A percentile compares a stretch with the other conserved stretches of the same genome.
Conservation (phyloP, 2,797 vertebrate genomes). For the Fistularia tabacaria region DNA sequence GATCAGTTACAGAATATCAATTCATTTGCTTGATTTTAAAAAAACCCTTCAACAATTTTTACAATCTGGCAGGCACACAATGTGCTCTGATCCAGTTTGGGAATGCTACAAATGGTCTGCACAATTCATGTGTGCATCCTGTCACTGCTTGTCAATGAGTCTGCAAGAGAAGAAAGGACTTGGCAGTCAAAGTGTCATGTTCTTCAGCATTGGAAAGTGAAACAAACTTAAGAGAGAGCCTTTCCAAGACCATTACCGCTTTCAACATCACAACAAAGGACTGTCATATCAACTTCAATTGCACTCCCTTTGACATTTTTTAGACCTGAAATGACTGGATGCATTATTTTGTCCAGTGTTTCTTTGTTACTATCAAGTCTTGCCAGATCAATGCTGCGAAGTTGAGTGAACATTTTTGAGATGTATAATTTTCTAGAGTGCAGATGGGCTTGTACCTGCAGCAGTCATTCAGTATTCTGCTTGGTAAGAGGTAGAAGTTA, state of each 20-base stretch:
- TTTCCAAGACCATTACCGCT: constrained; percentile 11
- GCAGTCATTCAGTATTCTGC: constrained; percentile 48
- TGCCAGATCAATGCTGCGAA: constrained; percentile 31
- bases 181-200: constrained; percentile 11
- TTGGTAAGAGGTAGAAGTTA: constrained; percentile 47
- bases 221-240: background rate
- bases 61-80: constrained; percentile 39
- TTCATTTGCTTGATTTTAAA: constrained; percentile 52
- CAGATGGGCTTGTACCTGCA: constrained; percentile 37
- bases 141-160: constrained; percentile 25
- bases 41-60: constrained; percentile 41
- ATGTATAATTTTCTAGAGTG: constrained; percentile 23
- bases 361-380: constrained; percentile 23
- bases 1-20: constrained; percentile 24
- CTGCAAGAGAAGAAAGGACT: constrained; percentile 13
- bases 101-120: constrained; percentile 20
- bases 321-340: constrained; percentile 35
- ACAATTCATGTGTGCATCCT: constrained; percentile 13
- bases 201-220: constrained; percentile 1
- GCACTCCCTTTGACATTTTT: constrained; percentile 29
- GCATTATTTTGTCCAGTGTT: constrained; percentile 12
- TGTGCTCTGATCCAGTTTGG: constrained; percentile 38
- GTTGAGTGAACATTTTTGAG: constrained; percentile 22
- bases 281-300: constrained; percentile 10
- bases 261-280: constrained; percentile 17